Conservation (phyloP, 2,888 invertebrate genomes). For the Mellilla xanthometata region DNA sequence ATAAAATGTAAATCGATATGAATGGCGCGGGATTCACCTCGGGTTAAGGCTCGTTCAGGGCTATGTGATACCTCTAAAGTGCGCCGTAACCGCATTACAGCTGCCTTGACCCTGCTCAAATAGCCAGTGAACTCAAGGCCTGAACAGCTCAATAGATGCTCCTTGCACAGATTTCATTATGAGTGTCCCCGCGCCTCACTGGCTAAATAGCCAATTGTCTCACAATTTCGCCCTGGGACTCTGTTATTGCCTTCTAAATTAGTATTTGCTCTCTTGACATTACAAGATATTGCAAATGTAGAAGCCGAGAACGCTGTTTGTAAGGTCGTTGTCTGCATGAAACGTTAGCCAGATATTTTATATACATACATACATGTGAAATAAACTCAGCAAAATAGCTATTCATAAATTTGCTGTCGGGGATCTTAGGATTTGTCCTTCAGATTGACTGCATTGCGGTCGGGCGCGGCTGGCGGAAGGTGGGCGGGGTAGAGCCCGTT, state of each 20-base stretch:
- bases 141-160: conserved; percentile 47
- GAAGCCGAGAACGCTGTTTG: conserved; percentile 12
- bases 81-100: conserved; percentile 60
- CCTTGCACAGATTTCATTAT: conserved; percentile 47
- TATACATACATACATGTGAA: no score
- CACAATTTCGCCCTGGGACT: conserved; percentile 35
- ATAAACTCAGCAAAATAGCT: no score
- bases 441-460: conserved; percentile 75
- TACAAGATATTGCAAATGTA: conserved; percentile 33
- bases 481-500: conserved; percentile 42
- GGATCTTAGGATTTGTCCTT: conserved; percentile 55
- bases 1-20: no score
- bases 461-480: conserved; percentile 44
- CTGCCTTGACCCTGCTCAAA: conserved; percentile 61
- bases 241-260: conserved; percentile 40
- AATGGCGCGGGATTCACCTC: no score
- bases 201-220: conserved; percentile 51
- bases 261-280: conserved; percentile 38
- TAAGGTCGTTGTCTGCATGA: conserved; percentile 38
- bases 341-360: conserved; percentile 18
- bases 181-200: conserved; percentile 39
- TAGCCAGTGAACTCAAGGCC: conserved; percentile 58
- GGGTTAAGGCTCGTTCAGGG: conserved; percentile 33
- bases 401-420: conserved; percentile 22
- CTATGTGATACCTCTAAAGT: conserved; percentile 59